These are phyloP conservation scores for Caracal caracal DNA, from an alignment of 2,113 vertebrate species.

Conservation along the genomic window DNA sequence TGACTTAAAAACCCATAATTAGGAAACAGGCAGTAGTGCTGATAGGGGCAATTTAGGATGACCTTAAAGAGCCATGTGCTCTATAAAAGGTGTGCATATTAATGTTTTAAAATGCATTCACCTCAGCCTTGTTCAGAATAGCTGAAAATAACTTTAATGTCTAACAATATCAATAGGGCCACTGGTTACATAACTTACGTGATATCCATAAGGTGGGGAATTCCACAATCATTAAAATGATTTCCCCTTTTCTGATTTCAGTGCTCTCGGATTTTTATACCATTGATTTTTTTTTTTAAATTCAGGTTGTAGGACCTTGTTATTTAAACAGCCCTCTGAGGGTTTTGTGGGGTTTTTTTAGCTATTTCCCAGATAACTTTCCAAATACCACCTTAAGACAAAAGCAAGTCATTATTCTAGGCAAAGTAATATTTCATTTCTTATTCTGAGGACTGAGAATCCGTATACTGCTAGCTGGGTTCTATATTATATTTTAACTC, in stretches of 20 bases:
- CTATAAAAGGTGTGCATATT: background rate
- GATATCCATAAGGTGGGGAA: background rate
- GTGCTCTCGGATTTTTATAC: background rate
- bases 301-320: background rate
- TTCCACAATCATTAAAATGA: background rate
- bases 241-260: background rate
- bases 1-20: background rate
- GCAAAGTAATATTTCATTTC: background rate
- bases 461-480: background rate
- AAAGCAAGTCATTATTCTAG: background rate
- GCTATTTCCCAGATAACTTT: background rate
- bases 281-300: background rate
- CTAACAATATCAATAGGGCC: background rate
- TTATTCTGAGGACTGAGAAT: background rate
- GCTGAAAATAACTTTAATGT: background rate
- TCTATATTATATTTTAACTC: background rate
- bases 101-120: background rate
- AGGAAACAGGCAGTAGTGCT: background rate
- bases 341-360: background rate
- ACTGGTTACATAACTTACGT: background rate
- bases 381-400: background rate
- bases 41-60: background rate
- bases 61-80: background rate
- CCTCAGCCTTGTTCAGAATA: background rate
- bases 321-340: background rate